Base-by-base conservation (phyloP, 2,113 vertebrate species). In the Anguilla japonica region DNA sequence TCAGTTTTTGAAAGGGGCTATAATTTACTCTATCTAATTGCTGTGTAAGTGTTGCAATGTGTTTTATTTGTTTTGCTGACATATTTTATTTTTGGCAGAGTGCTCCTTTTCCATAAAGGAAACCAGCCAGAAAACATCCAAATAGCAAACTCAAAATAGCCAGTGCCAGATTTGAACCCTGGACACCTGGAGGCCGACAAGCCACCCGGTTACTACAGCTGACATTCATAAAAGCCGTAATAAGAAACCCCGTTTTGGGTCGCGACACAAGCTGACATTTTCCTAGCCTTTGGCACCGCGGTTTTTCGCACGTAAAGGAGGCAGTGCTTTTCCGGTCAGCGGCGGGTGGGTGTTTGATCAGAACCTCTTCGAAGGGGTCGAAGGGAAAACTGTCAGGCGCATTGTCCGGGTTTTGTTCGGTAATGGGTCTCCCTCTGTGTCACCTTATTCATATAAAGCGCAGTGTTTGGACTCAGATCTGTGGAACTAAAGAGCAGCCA, bases 141-240 rank as follows among this genome's bases (percentile, higher is more conserved):
- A 75, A 75, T 26, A 46, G 43, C 43, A 46, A 46, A 46, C 26
- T 20, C 63, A 3, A 22, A 60, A 71, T 7, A 71, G 20, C 63
- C 71, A 75, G n/a, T 2, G n/a, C 71, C 11, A 34, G 71, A 13
- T 34, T 13, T 26, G 26, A 75, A 14, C 71, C n/a, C 71, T 34
- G 71, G 7, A 34, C 71, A n/a, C 60, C 71, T 13, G 5, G 71
- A 34, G 71, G n/a, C 71, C 1, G 11, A 2, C 1, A 34, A 5
- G n/a, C 13, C n/a, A 29, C n/a, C 43, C 18, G 3, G 1, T 41
- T 41, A 40, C 46, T 80, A 40, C 29, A 40, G 43, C 39, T 78
- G 67, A 85, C 84, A 85, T 41, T 85, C 84, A 85, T 29, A n/a
- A 79, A 29, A 39, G 75, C 50, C 84, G 22, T n/a, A 57, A 34